Base-by-base conservation (phyloP, 2,888 invertebrate genomes). In the Penaeus monodon region DNA sequence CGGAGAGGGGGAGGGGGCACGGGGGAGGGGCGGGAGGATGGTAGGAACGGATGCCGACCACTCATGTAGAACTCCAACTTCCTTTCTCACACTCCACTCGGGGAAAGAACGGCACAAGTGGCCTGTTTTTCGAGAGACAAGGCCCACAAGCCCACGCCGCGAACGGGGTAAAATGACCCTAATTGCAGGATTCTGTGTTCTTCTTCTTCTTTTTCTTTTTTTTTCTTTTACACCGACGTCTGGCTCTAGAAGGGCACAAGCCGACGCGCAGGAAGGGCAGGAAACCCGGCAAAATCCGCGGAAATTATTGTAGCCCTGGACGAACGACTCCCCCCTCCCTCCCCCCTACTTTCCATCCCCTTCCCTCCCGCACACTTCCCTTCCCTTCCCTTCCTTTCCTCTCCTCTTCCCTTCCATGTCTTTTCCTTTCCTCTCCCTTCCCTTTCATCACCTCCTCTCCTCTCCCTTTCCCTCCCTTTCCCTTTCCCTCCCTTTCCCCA, bases 1-100 rank as follows among this genome's bases (percentile, higher is more conserved):
- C 24, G 29, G 73, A 24, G 27, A 22, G 20, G 33, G 29, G 33
- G 73, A 73, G 73, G 33, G 63, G 57, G 24, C 20, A 38, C 29
- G 73, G 73, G 74, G 70, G 29, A 27, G 65, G 80, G 38, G 63
- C 29, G 63, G 74, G 29, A 38, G 22, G 63, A 29, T 33, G 63
- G 29, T 2, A 29, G 64, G 63, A 57, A 57, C 38, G 64, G 44
- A 33, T 27, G 73, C 57, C 70, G 82, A 17, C 33, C 83, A 83
- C 83, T 83, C 73, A 63, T 63, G 73, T 74, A 82, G 82, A 82
- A 82, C 82, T 57, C 82, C 33, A 2, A 65, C 76, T 82, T 82
- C 83, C 83, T 76, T 83, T 83, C 83, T 76, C 83, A 83, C 83
- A 83, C 83, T 83, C 63, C 74, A 74, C 76, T 63, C 57, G 33